A percentile compares a stretch with the other conserved stretches of the same genome.
phyloP scores from a whole-genome alignment of 2,113 vertebrate genomes.

The Telmatochromis bifrenatus region DNA sequence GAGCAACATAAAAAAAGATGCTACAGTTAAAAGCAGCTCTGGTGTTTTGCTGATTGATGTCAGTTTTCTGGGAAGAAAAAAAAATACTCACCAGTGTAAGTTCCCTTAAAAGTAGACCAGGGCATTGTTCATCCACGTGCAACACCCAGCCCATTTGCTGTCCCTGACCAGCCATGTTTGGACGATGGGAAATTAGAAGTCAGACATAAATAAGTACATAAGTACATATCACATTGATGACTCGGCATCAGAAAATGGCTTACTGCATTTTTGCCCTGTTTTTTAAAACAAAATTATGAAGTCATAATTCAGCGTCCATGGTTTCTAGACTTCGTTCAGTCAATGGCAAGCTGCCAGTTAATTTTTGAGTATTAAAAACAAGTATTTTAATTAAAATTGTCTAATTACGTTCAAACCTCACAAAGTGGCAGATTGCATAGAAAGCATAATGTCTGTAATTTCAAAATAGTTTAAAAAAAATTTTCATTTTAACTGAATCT shows the following conservation, averaged over 20 bases:
- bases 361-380: not conserved
- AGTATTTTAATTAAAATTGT: not conserved
- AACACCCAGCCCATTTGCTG: not conserved
- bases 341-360: not conserved
- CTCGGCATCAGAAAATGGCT: not conserved
- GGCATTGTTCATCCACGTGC: not conserved
- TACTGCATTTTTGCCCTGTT: not conserved
- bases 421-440: not conserved
- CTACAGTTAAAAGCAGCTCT: not conserved
- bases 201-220: not conserved
- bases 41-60: not conserved
- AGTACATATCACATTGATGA: not conserved
- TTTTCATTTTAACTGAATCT: not conserved
- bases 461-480: fast-evolving
- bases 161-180: not conserved
- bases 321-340: not conserved
- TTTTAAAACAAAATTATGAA: not conserved
- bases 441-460: not conserved
- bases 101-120: not conserved
- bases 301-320: not conserved
- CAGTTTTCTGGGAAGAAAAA: not conserved
- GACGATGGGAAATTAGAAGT: not conserved
- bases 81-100: not conserved
- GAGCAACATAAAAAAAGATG: not conserved
- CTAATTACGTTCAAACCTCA: not conserved